Evolutionary conservation across 1,140 invertebrate genomes (phyloP).

Genomic region (Drosophila nebulosa): DNA sequence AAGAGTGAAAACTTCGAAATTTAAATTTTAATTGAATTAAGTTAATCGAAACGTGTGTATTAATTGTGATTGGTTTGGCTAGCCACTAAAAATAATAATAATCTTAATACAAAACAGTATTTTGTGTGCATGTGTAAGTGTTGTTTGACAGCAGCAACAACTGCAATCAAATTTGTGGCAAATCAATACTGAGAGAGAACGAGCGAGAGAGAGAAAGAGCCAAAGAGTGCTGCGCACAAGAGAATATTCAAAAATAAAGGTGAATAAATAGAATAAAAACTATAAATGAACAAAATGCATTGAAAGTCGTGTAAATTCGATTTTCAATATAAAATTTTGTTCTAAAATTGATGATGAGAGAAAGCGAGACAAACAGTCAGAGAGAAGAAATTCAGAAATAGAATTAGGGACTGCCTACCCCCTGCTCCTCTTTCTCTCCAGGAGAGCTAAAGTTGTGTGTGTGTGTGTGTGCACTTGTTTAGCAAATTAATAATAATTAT

Average conservation of each 20-base stretch:
- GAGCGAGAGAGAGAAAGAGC: conserved; percentile 23
- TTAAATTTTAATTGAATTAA: conserved; percentile 16
- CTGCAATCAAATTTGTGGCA: conserved; percentile 41
- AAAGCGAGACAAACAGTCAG: no score
- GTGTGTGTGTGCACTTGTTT: conserved; percentile 64
- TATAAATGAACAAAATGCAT: conserved; percentile 22
- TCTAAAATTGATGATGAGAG: conserved; percentile 19
- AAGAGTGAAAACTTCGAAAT: conserved; percentile 25
- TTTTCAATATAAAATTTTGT: conserved; percentile 37
- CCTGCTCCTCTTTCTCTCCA: conserved; percentile 21
- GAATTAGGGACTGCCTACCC: neutral
- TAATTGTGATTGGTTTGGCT: conserved; percentile 12
- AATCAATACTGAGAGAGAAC: conserved; percentile 51
- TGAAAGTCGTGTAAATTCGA: conserved; percentile 41
- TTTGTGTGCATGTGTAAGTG: conserved; percentile 18
- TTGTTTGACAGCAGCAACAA: conserved; percentile 42
- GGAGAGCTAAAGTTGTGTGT: conserved; percentile 29
- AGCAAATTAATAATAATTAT: conserved; percentile 62
- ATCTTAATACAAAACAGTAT: conserved; percentile 51
- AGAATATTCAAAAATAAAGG: conserved; percentile 65
- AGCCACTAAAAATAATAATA: neutral
- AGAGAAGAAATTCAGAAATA: conserved; percentile 39
- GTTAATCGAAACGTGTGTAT: neutral
- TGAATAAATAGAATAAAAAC: conserved; percentile 59
- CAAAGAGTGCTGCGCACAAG: conserved; percentile 68